Evolutionary conservation across 1,140 invertebrate genomes (phyloP).

Genomic region (Leptinotarsa undecemlineata): DNA sequence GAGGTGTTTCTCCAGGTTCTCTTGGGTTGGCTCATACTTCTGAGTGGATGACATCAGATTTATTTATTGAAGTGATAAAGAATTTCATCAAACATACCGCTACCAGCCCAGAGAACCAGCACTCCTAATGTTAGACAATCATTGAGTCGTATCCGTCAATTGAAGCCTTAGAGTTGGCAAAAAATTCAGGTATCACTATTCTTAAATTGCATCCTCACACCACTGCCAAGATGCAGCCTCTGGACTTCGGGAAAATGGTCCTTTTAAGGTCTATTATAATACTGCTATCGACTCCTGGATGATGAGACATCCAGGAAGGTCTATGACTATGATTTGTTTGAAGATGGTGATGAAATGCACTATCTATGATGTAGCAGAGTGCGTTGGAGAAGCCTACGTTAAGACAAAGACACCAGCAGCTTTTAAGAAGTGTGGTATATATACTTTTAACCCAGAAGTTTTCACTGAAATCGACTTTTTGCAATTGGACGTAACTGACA

Average conservation of each 20-base stretch:
- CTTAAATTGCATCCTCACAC: constrained; percentile 57
- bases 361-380: constrained; percentile 30
- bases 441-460: background rate
- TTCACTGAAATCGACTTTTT: constrained; percentile 1
- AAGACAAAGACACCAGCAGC: constrained; percentile 9
- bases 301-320: constrained; percentile 25
- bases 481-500: constrained; percentile 3
- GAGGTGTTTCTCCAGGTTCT: constrained; percentile 50
- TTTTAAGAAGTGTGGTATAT: constrained; percentile 1
- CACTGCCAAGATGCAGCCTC: constrained; percentile 49
- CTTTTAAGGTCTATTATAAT: constrained; percentile 52
- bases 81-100: constrained; percentile 55
- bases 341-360: no score
- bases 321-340: no score
- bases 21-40: constrained; percentile 35
- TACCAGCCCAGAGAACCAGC: constrained; percentile 49
- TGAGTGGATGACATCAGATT: constrained; percentile 35
- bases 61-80: constrained; percentile 23
- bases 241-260: constrained; percentile 55
- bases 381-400: constrained; percentile 45
- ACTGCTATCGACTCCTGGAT: constrained; percentile 47
- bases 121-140: constrained; percentile 56
- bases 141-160: constrained; percentile 50
- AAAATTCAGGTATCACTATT: constrained; percentile 46
- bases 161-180: constrained; percentile 44